Base-by-base conservation (phyloP, 2,888 invertebrate genomes). In the Acrobasis suavella region DNA sequence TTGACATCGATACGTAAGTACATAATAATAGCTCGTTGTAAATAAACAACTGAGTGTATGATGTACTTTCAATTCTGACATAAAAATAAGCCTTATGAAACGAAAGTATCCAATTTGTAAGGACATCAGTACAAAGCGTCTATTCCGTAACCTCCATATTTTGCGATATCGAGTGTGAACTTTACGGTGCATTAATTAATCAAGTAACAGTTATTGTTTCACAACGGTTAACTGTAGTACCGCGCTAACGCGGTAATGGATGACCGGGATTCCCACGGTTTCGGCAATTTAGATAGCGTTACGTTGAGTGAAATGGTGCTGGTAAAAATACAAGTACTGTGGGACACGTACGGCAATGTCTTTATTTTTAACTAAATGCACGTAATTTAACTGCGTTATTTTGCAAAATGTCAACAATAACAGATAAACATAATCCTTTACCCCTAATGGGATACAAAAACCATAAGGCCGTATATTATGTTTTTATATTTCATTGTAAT, bases 271-370 rank as follows among this genome's bases (percentile, higher is more conserved):
- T 82, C 82, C 76, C 82, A 82, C 79, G 76, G 64, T 61, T 63
- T 69, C 69, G 63, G 72, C 75, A 70, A 79, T 81, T 78, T 76
- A 77, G 75, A 76, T 75, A 70, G 67, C 72, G 72, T 74, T 73
- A 71, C 54, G 12, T 16, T 62, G 55, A 55, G 62, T 55, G 62
- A 55, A 56, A 55, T 55, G 62, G 15, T 37, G 22, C 6, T 37
- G 50, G 39, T 15, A 22, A 52, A n/a, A 51, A 42, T 42, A 32
- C 32, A 7, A 32, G 32, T 32, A 12, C 37, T 32, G 32, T 52
- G 52, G 12, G 39, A n/a, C 16, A 8, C 16, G 16, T 56, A 16
- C 39, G 46, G 6, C 12, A n/a, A 14, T 12, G 12, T 6, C n/a
- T n/a, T 12, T 14, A 46, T 46, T 46, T 46, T 14, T 14, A 46